phyloP scores from a whole-genome alignment of 35 echinoderm and acorn worm species.

The Patiria miniata region DNA sequence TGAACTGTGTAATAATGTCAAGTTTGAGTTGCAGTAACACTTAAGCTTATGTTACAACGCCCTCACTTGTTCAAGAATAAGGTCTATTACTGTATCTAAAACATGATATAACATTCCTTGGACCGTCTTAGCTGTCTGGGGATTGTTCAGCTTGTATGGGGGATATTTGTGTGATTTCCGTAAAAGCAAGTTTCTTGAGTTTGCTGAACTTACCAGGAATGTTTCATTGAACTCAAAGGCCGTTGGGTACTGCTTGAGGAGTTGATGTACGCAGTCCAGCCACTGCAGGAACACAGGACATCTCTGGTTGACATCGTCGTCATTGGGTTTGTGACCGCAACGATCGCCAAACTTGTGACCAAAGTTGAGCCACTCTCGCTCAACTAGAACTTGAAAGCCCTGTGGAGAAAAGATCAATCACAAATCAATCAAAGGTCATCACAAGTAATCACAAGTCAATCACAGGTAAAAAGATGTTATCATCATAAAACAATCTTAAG shows the following conservation, averaged over 20 bases:
- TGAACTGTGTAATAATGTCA: too few species aligned
- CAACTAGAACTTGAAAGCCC: conserved; percentile 86
- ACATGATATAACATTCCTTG: too few species aligned
- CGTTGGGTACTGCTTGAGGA: conserved; percentile 84
- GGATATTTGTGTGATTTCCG: background rate
- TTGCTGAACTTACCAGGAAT: conserved; percentile 73
- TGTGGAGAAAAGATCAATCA: conserved; percentile 29
- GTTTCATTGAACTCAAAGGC: conserved; percentile 95
- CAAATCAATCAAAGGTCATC: too few species aligned
- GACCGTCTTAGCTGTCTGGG: background rate
- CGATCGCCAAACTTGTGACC: conserved; percentile 94
- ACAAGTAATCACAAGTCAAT: background rate
- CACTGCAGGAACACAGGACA: conserved; percentile 93
- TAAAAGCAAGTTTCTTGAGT: background rate
- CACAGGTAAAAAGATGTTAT: too few species aligned
- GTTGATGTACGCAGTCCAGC: conserved; percentile 87
- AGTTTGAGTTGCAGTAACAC: too few species aligned
- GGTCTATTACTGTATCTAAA: too few species aligned
- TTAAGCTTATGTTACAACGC: too few species aligned
- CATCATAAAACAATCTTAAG: too few species aligned
- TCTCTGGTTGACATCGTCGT: conserved; percentile 80
- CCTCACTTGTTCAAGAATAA: too few species aligned
- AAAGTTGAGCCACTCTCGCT: conserved; percentile 92
- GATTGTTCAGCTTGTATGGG: background rate
- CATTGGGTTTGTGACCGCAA: conserved; percentile 72